A percentile compares a stretch with the other conserved stretches of the same genome.
Evolutionary conservation across 1,140 invertebrate species (phyloP).

Genomic region (Zophobas atratus): DNA sequence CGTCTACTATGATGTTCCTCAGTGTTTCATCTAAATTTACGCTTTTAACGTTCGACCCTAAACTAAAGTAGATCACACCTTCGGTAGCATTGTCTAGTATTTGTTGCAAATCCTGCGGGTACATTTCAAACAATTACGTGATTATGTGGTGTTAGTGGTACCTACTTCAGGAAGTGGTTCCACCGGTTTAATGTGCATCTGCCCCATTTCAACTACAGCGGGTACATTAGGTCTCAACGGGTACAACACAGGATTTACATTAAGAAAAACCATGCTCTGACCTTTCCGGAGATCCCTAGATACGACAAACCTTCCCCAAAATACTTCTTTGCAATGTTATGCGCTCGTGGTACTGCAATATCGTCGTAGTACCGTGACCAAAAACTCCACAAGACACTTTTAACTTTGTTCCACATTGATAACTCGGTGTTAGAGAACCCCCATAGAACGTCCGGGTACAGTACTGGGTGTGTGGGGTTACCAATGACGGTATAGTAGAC

Average conservation of each 20-base stretch:
- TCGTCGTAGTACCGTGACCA: constrained; percentile 59
- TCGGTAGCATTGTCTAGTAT: constrained; percentile 65
- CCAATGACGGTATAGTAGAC: constrained; percentile 61
- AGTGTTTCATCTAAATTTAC: constrained; percentile 65
- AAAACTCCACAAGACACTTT: constrained; percentile 51
- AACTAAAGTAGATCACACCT: constrained; percentile 71
- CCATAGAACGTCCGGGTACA: constrained; percentile 65
- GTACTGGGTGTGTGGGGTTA: constrained; percentile 65
- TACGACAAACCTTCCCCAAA: constrained; percentile 67
- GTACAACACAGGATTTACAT: neutral
- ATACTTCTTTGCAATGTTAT: constrained; percentile 64
- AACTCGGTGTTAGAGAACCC: constrained; percentile 58
- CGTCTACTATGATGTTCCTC: constrained; percentile 66
- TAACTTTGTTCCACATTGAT: constrained; percentile 66
- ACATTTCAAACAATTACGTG: neutral
- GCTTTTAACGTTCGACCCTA: constrained; percentile 70
- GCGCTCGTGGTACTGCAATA: constrained; percentile 54
- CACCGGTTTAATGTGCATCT: constrained; percentile 40
- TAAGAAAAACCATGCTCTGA: constrained; percentile 70
- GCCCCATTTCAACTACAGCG: neutral
- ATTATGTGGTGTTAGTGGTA: neutral
- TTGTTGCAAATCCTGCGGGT: constrained; percentile 61
- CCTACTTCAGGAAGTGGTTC: too few species aligned
- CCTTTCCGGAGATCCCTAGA: constrained; percentile 69
- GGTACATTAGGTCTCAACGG: too few species aligned